Evolutionary conservation across 2,113 vertebrate species (phyloP), one percentile per base, ranked within the genome.

Genomic region (Aleadryas rufinucha): DNA sequence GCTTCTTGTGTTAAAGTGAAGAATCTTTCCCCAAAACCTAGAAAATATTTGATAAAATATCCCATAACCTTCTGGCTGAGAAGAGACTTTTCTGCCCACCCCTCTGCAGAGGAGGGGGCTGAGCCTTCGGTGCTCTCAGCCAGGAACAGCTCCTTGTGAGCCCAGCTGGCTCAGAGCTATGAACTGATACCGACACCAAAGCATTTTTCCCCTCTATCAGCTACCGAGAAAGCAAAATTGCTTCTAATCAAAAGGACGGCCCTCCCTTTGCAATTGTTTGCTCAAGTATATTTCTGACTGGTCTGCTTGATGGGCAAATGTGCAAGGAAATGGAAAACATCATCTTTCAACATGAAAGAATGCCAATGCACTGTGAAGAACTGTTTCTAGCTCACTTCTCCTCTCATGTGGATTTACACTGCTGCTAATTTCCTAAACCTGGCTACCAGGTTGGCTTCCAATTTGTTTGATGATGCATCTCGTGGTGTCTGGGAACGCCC

Each of bases 281-380:
- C 87, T 92, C 85, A 52, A 75, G 71, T 90, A 4, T 88, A 93
- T 93, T 94, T 95, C 85, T 93, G 87, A 90, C 90, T 81, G 64
- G 47, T 86, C 71, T 86, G 69, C 68, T 91, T 18, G 14, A 80
- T 77, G 63, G 75, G 71, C 47, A 82, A 68, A 94, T 91, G 92
- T 90, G 87, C 95, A 94, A 81, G 68, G 95, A 93, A 87, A 95
- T 81, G 92, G 87, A 96, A 97, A 96, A 95, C 85, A 50, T 70
- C 56, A 93, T 97, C 82, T 96, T 96, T 96, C 95, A 92, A 94
- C 85, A 68, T 86, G 96, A 93, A 74, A 81, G 82, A 92, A 96
- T 92, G 78, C 61, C 72, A 94, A 60, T 89, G 90, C 80, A 30
- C 83, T 90, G 83, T 87, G 71, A 95, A 94, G 56, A 90, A 39